phyloP scores from a whole-genome alignment of 1,140 invertebrate genomes.

The Phthorimaea operculella region DNA sequence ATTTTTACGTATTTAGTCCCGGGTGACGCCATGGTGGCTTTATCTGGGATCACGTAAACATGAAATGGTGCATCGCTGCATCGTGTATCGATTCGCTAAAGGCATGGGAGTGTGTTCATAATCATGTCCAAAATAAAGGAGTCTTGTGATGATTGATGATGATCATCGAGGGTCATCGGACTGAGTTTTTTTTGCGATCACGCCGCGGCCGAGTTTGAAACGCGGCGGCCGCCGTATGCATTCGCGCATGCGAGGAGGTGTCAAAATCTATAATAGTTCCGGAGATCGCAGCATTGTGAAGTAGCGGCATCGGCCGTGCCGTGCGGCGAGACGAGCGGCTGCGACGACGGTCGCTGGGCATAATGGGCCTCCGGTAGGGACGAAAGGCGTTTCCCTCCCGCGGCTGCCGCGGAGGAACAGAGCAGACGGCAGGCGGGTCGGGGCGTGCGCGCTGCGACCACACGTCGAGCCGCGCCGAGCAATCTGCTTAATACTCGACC shows the following conservation, averaged over 20 bases:
- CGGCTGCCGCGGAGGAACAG: slow-evolving; percentile 25
- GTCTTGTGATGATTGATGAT: slow-evolving; percentile 28
- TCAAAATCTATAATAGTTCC: slow-evolving; percentile 67
- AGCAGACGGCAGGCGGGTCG: slow-evolving; percentile 38
- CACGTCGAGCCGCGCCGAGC: slow-evolving; percentile 45
- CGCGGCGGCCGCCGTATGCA: slow-evolving; percentile 62
- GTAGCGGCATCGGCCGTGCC: slow-evolving; percentile 14
- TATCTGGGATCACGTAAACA: slow-evolving; percentile 70
- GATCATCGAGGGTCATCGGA: slow-evolving; percentile 48
- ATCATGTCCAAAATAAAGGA: slow-evolving; percentile 24
- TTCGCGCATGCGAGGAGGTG: slow-evolving; percentile 66
- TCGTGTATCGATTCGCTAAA: slow-evolving; percentile 63
- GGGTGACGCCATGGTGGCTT: slow-evolving; percentile 69
- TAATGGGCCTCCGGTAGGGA: slow-evolving; percentile 53
- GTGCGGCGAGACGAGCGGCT: slow-evolving; percentile 28
- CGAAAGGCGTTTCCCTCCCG: slow-evolving; percentile 54
- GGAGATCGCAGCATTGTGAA: slow-evolving; percentile 49
- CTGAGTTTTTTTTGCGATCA: slow-evolving; percentile 54
- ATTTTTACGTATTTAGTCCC: slow-evolving; percentile 66
- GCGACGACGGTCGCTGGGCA: slow-evolving; percentile 37
- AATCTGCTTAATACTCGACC: slow-evolving; percentile 51
- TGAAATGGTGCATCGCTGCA: slow-evolving; percentile 68
- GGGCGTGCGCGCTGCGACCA: slow-evolving; percentile 55
- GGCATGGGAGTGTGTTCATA: slow-evolving; percentile 33
- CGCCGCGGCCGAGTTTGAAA: slow-evolving; percentile 61